Conservation (phyloP, 1,140 invertebrate species). For the Lucilia cuprina region DNA sequence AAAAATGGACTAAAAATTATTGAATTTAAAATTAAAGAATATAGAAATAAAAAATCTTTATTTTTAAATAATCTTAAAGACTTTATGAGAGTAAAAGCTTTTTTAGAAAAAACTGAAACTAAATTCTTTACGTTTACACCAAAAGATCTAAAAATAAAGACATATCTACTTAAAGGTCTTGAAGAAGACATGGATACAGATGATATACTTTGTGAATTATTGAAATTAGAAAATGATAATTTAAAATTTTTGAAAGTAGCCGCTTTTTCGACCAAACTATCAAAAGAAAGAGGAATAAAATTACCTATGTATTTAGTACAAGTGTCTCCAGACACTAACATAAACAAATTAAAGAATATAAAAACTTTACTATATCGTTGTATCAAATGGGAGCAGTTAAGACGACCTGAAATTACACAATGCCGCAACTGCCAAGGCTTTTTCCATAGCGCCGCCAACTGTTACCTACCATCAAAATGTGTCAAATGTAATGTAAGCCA, state of each 20-base stretch:
- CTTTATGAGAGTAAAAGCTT: background rate
- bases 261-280: background rate
- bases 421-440: constrained; percentile 22
- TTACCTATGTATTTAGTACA: constrained; percentile 10
- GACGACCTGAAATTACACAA: constrained; percentile 6
- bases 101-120: background rate
- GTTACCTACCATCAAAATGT: background rate
- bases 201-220: background rate
- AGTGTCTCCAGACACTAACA: background rate
- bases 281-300: background rate
- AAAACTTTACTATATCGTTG: background rate
- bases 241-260: constrained; percentile 2
- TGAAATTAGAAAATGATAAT: background rate
- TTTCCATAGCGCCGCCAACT: constrained; percentile 21
- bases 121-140: constrained; percentile 8
- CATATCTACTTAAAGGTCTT: constrained; percentile 4
- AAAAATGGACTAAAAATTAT: background rate
- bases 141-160: background rate
- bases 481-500: constrained; percentile 9
- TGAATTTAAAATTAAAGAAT: constrained; percentile 10
- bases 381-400: background rate
- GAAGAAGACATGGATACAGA: background rate
- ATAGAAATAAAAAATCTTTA: background rate
- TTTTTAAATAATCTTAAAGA: background rate
- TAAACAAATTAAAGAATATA: constrained; percentile 8